phyloP scores from a whole-genome alignment of 2,113 vertebrate genomes.

The Gymnorhina tibicen region DNA sequence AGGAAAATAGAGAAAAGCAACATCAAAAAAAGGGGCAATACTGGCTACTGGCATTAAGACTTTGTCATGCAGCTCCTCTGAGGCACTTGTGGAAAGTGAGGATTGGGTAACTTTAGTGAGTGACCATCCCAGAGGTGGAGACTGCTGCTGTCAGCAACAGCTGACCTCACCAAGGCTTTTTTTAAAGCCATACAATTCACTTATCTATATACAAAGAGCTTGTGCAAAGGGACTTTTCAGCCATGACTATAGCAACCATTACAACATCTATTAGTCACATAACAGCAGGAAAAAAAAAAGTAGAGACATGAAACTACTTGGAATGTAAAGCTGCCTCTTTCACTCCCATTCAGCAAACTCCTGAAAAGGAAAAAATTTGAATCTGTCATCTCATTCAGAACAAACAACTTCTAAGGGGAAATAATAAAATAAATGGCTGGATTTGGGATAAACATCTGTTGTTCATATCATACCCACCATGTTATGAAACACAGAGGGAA shows the following conservation, averaged over 20 bases:
- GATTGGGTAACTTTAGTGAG: background rate
- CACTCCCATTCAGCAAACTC: background rate
- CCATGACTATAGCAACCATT: background rate
- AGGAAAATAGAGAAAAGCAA: background rate
- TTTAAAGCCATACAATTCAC: background rate
- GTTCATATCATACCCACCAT: background rate
- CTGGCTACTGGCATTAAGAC: background rate
- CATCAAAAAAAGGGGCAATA: background rate
- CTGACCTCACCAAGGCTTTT: background rate
- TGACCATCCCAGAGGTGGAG: background rate
- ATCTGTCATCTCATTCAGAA: background rate
- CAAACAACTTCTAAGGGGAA: background rate
- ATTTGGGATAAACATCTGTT: background rate
- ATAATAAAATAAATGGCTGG: background rate
- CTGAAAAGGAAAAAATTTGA: background rate
- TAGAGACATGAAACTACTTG: background rate
- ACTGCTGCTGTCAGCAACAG: background rate
- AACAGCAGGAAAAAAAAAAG: background rate
- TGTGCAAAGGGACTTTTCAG: background rate
- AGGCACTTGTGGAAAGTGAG: background rate
- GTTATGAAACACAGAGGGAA: background rate
- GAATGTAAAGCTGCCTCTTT: background rate
- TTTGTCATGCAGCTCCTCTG: background rate
- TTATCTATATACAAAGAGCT: background rate
- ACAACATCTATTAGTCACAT: background rate